These are phyloP conservation scores for Leucoraja erinaceus DNA, from an alignment of 2,113 vertebrate genomes.

Conservation along the genomic window DNA sequence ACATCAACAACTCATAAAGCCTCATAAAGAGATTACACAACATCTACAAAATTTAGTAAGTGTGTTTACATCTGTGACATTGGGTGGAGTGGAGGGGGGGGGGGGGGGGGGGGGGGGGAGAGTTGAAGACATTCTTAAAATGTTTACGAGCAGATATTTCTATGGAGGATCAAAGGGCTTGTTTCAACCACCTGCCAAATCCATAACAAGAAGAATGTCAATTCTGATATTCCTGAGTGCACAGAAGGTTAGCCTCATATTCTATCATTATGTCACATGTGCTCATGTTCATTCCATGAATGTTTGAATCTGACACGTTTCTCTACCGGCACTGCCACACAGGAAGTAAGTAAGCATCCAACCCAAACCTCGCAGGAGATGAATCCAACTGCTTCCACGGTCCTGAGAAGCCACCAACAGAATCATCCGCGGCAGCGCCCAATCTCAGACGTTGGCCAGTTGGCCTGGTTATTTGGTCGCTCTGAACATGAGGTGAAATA, in stretches of 20 bases:
- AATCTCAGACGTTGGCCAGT: constrained; percentile 43
- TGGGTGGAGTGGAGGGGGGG: no score
- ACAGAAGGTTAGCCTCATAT: background rate
- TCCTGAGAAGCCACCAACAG: constrained; percentile 41
- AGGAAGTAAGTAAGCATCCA: constrained; percentile 49
- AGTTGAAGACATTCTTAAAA: background rate
- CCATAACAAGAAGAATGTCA: background rate
- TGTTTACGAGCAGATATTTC: background rate
- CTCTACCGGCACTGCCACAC: constrained; percentile 41
- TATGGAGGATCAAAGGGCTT: background rate
- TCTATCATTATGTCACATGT: constrained; percentile 3
- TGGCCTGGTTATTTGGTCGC: constrained; percentile 46
- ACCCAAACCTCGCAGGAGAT: constrained; percentile 48
- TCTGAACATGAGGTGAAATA: constrained; percentile 46
- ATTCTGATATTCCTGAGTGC: background rate
- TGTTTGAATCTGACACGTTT: constrained; percentile 35
- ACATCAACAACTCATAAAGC: no score
- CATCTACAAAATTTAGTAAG: background rate
- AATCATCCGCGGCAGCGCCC: constrained; percentile 42
- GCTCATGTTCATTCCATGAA: background rate
- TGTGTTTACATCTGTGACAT: background rate
- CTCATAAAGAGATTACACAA: background rate
- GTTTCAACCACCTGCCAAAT: background rate
- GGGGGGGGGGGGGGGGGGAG: background rate
- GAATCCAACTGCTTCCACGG: constrained; percentile 46